Evolutionary conservation across 2,888 invertebrate species (phyloP).

Genomic region (Drosophila glabriapex): DNA sequence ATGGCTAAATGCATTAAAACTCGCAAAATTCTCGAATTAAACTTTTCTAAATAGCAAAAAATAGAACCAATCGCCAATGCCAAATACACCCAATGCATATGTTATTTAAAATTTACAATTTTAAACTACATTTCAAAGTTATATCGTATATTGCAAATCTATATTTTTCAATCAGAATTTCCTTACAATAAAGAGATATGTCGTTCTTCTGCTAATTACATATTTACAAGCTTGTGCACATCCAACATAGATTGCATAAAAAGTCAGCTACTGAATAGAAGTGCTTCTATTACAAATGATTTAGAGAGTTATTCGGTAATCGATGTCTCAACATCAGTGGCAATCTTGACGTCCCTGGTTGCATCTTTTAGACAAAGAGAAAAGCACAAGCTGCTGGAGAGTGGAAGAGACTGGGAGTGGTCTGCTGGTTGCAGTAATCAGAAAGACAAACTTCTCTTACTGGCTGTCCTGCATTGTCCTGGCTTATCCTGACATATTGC

Average conservation of each 20-base stretch:
- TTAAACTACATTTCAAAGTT: background rate
- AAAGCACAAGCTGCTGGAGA: background rate
- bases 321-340: background rate
- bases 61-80: background rate
- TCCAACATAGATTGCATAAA: background rate
- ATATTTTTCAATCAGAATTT: no score
- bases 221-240: background rate
- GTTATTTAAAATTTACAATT: background rate
- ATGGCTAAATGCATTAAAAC: background rate
- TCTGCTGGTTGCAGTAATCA: background rate
- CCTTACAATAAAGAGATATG: background rate
- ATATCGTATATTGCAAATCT: background rate
- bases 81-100: no score
- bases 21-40: background rate
- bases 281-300: background rate
- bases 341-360: constrained; percentile 5
- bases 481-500: constrained; percentile 31
- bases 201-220: background rate
- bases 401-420: background rate
- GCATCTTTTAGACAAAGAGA: background rate
- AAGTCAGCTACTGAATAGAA: background rate
- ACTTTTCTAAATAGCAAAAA: background rate
- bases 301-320: background rate
- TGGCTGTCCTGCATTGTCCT: constrained; percentile 18
- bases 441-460: constrained; percentile 22